Percentiles rank a stretch among this genome's conserved stretches.
Conservation (phyloP, 2,797 vertebrate genomes). For the Nannoperca australis region DNA sequence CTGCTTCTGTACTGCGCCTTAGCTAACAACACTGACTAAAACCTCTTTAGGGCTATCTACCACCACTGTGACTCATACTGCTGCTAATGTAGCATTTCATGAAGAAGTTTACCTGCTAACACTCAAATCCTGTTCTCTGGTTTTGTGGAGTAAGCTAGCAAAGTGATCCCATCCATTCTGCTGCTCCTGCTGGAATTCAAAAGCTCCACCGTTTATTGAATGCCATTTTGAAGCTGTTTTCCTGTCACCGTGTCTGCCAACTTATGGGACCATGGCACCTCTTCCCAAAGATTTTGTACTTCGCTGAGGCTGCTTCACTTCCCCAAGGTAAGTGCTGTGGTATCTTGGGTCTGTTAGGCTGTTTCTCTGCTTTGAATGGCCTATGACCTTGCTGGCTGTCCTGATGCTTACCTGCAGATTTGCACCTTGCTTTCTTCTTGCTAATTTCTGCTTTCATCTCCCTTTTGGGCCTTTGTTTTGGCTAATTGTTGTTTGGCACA, state of each 20-base stretch:
- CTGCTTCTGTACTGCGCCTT: neutral
- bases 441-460: neutral
- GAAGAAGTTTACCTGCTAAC: neutral
- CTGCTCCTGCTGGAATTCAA: neutral
- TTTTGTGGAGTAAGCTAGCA: neutral
- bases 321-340: neutral
- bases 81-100: neutral
- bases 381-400: neutral
- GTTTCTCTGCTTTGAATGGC: neutral
- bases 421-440: too few species aligned
- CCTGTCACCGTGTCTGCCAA: neutral
- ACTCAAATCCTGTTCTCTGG: too few species aligned
- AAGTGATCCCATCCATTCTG: rapidly evolving
- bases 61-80: too few species aligned
- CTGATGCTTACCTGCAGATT: neutral
- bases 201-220: neutral
- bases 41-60: neutral
- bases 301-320: neutral
- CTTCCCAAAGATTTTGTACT: neutral
- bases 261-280: neutral
- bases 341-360: neutral
- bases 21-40: neutral
- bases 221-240: neutral
- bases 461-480: neutral
- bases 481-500: neutral